Evolutionary conservation across 2,113 vertebrate species (phyloP), one percentile per base, ranked within the genome.

Genomic region (Labrus mixtus): DNA sequence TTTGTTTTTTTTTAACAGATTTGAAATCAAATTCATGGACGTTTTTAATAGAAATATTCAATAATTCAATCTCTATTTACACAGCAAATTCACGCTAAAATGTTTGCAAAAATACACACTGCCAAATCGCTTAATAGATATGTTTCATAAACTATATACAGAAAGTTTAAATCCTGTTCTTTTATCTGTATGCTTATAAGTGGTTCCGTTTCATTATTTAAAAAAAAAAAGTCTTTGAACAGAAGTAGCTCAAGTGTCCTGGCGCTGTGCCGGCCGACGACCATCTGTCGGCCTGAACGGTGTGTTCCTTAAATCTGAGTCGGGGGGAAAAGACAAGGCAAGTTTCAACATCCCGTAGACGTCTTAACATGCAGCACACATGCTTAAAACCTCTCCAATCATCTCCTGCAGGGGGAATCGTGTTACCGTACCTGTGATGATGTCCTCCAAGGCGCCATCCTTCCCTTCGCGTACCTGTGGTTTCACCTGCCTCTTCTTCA

Each of bases 401-500:
- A 45, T 53, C 53, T 37, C 58, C 37, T 46, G 8, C 46, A 12
- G 45, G 29, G 50, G 43, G 50, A 0, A 0, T 11, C 1, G 3
- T 0, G 17, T 68, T 23, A 9, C 13, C 8, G n/a, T 74, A 97
- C 97, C 97, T 94, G 98, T 98, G 88, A 99, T 99, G 68, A 99
- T 99, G 69, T 97, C 97, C 75, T 99, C 98, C 4, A 99, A 96
- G 68, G 97, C 96, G 0, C 98, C 97, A 0, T 99, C 98, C 23
- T 97, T 97, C 20, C 96, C 96, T 71, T 98, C 97, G 0, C 97
- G 96, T 37, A 99, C 97, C 56, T 97, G 95, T 0, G 97, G 95
- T 86, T 98, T 99, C 90, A 95, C 95, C 95, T 98, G 96, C 93
- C 97, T 96, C 90, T 93, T 97, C 93, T 99, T 99, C 87, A 99